These are phyloP conservation scores for Notoglanidium macrostoma DNA, from an alignment of 2,797 vertebrate species.

Conservation along the genomic window DNA sequence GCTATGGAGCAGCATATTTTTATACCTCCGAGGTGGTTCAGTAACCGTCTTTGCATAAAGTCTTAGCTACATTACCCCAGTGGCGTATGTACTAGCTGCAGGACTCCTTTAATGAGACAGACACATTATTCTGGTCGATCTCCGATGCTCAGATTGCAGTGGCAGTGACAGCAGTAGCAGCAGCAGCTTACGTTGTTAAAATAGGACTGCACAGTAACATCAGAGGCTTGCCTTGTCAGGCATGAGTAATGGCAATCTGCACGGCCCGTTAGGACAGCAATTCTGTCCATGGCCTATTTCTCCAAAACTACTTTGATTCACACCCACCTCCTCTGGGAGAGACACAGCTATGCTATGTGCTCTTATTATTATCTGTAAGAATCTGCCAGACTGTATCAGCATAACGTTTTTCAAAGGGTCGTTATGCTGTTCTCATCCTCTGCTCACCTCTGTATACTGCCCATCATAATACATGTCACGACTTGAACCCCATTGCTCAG, in stretches of 20 bases:
- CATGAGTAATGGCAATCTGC: conserved; percentile 61
- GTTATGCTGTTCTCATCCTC: conserved; percentile 34
- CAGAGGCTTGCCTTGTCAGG: conserved; percentile 62
- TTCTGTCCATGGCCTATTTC: conserved; percentile 65
- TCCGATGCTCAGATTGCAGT: conserved; percentile 42
- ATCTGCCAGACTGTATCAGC: conserved; percentile 53
- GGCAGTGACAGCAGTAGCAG: conserved; percentile 45
- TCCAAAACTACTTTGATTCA: conserved; percentile 62
- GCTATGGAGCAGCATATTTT: not conserved
- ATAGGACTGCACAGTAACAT: conserved; percentile 58
- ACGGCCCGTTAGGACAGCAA: conserved; percentile 60
- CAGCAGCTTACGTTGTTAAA: conserved; percentile 57
- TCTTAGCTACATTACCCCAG: conserved; percentile 24
- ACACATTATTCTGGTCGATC: conserved; percentile 51
- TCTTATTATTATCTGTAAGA: conserved; percentile 55
- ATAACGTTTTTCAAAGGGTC: conserved; percentile 43
- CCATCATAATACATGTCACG: conserved; percentile 26
- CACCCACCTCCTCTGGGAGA: conserved; percentile 47
- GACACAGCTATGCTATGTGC: conserved; percentile 38
- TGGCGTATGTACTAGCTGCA: conserved; percentile 35
- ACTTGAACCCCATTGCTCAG: conserved; percentile 4
- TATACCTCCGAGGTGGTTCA: not conserved
- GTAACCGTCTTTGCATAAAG: conserved; percentile 18
- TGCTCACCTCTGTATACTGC: conserved; percentile 39
- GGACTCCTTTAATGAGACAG: conserved; percentile 45